Evolutionary conservation across 1,140 invertebrate species (phyloP).

Genomic region (Pentalonia nigronervosa): DNA sequence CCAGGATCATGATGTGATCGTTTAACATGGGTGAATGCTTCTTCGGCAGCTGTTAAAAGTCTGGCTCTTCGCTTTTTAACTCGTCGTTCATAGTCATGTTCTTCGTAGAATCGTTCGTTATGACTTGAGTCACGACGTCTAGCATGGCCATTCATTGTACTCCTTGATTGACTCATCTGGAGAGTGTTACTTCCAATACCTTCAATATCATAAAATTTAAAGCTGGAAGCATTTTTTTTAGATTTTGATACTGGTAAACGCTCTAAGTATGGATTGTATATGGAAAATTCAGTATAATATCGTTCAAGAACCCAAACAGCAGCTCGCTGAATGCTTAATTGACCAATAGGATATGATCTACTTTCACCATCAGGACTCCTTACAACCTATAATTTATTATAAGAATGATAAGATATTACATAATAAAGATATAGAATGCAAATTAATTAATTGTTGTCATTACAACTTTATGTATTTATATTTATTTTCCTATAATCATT

Average conservation of each 20-base stretch:
- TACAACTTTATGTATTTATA: background rate
- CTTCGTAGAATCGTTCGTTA: conserved; percentile 97
- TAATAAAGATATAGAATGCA: background rate
- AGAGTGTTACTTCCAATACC: conserved; percentile 71
- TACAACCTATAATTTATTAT: conserved; percentile 69
- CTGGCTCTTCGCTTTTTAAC: conserved; percentile 89
- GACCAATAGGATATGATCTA: conserved; percentile 84
- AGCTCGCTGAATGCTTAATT: conserved; percentile 92
- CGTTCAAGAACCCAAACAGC: conserved; percentile 92
- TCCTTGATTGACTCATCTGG: conserved; percentile 69
- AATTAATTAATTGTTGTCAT: background rate
- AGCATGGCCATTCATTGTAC: conserved; percentile 75
- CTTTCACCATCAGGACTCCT: conserved; percentile 93
- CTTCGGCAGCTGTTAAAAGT: conserved; percentile 90
- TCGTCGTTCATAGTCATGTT: conserved; percentile 93
- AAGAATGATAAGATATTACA: background rate
- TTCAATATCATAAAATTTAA: conserved; percentile 98
- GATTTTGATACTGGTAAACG: conserved; percentile 86
- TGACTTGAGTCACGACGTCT: conserved; percentile 85
- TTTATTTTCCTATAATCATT: background rate
- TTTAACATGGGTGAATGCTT: conserved; percentile 96
- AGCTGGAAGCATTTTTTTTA: conserved; percentile 79
- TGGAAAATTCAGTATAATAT: conserved; percentile 95
- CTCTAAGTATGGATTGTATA: conserved; percentile 96
- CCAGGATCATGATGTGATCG: conserved; percentile 70